Base-by-base conservation (phyloP, 1,140 invertebrate genomes). In the Neuroterus valhalla region DNA sequence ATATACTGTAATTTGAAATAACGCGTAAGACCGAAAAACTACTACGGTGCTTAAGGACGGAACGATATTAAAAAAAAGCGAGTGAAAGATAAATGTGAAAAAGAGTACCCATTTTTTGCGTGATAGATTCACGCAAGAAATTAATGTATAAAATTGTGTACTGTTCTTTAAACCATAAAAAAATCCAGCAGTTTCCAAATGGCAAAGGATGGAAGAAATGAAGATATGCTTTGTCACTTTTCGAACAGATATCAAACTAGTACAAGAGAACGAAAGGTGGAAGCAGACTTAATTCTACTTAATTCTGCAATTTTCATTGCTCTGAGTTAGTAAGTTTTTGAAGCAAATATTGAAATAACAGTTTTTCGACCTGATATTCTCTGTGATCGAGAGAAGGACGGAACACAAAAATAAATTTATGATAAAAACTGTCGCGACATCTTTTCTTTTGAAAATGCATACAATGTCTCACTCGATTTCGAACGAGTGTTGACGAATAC, bases 401-500 rank as follows among this genome's bases (percentile, higher is more conserved):
- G 31, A 23, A 62, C 26, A 62, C 14, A 31, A 21, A 55, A n/a
- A 62, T 23, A 26, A n/a, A 31, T 11, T 31, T 23, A 31, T 26
- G 23, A 62, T 62, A 31, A n/a, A 6, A 6, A 17, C 15, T n/a
- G 52, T 55, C 26, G 55, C 55, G 55, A 62, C 55, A 62, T 62
- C 31, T 15, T 12, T 26, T 26, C 31, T 31, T 15, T 62, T 26
- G 52, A 62, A 62, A 62, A 62, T 26, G 15, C 31, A 31, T 62
- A 23, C 55, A 62, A 62, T 38, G 55, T 62, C 55, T 62, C 55
- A 15, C 55, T 62, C 55, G 55, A 62, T n/a, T 62, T 62, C n/a
- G 14, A 62, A 62, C 15, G 55, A 62, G 55, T n/a, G 26, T 31
- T 62, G 55, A 62, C 55, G n/a, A 31, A 62, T 62, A n/a, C 31